Evolutionary conservation across 2,797 vertebrate species (phyloP).

Genomic region (Mallotus villosus): DNA sequence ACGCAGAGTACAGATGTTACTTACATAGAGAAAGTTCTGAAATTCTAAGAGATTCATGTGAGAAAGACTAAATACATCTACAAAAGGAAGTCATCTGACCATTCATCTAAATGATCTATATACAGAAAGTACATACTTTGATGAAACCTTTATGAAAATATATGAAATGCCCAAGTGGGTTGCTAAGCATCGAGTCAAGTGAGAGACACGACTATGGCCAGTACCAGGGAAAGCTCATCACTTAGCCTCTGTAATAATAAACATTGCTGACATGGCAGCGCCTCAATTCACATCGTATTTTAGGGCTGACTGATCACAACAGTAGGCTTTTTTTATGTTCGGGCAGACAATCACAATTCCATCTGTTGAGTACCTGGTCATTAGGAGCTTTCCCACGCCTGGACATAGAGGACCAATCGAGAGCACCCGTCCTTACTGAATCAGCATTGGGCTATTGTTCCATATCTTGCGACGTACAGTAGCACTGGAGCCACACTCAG

Average conservation of each 20-base stretch:
- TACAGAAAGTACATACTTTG: too few relatives aligned
- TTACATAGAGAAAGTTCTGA: neutral
- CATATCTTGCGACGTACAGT: neutral
- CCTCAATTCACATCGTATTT: conserved; percentile 25
- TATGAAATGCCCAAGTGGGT: too few relatives aligned
- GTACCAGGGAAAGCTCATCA: neutral
- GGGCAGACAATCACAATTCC: conserved; percentile 20
- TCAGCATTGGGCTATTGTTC: neutral
- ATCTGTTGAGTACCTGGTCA: conserved; percentile 19
- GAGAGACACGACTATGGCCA: neutral
- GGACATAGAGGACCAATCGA: neutral
- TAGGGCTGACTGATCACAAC: conserved; percentile 37
- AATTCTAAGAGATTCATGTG: too few relatives aligned
- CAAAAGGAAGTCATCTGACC: too few relatives aligned
- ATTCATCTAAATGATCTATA: too few relatives aligned
- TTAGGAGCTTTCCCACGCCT: conserved; percentile 45
- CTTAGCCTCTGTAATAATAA: conserved; percentile 47
- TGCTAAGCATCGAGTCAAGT: neutral
- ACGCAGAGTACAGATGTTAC: neutral
- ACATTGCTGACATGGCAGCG: conserved; percentile 28
- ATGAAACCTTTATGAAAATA: too few relatives aligned
- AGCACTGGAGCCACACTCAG: neutral
- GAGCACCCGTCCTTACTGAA: neutral
- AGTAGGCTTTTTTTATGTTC: conserved; percentile 8
- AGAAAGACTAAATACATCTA: neutral